These are phyloP conservation scores for Chrysopilus asiliformis DNA, from an alignment of 2,888 invertebrate species.

Conservation along the genomic window DNA sequence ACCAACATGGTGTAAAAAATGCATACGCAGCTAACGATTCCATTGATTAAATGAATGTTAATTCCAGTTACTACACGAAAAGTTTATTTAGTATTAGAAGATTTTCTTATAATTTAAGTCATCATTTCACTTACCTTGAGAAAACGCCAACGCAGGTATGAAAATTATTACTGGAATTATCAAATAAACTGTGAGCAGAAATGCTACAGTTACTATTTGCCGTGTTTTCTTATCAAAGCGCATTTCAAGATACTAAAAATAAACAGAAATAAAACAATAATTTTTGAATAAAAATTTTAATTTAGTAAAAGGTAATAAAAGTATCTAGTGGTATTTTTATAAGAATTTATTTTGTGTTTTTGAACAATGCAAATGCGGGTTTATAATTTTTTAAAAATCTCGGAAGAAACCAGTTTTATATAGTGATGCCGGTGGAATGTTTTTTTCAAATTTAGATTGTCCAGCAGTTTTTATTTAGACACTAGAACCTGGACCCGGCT, in stretches of 20 bases:
- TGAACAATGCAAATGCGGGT: not conserved
- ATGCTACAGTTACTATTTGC: constrained; percentile 25
- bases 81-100: not conserved
- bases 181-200: constrained; percentile 24
- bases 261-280: not conserved
- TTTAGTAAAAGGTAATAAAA: not conserved
- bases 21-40: constrained; percentile 41
- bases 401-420: too few species aligned
- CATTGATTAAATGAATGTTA: constrained; percentile 41
- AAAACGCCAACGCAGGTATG: constrained; percentile 28
- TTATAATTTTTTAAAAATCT: too few species aligned
- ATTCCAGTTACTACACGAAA: constrained; percentile 41
- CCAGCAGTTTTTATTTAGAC: too few species aligned
- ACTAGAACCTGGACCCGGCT: too few species aligned
- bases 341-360: not conserved
- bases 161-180: constrained; percentile 30
- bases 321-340: too few species aligned
- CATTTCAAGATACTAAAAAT: constrained; percentile 27
- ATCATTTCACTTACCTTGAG: constrained; percentile 24
- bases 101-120: not conserved
- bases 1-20: constrained; percentile 46
- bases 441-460: too few species aligned
- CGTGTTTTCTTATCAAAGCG: constrained; percentile 28
- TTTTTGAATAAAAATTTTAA: not conserved
- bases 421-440: too few species aligned